Evolutionary conservation across 2,797 vertebrate genomes (phyloP).

Genomic region (Mastacembelus armatus): DNA sequence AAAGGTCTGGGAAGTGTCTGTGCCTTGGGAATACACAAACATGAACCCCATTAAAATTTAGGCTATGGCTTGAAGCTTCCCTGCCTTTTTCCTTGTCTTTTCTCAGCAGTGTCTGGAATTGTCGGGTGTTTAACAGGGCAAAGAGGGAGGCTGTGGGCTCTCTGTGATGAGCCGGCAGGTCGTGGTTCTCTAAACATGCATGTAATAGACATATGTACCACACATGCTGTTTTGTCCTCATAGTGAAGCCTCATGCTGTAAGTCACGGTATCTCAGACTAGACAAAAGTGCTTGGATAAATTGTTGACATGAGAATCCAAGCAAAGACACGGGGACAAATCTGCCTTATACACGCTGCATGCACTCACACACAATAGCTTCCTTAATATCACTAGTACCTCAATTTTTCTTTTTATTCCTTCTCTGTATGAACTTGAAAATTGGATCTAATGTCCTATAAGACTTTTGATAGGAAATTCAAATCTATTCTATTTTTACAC

Average conservation of each 20-base stretch:
- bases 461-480: constrained; percentile 14
- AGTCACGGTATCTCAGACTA: constrained; percentile 28
- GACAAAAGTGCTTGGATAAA: constrained; percentile 18
- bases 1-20: constrained; percentile 36
- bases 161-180: constrained; percentile 27
- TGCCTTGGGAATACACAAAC: constrained; percentile 36
- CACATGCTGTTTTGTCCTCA: constrained; percentile 31
- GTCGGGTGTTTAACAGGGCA: constrained; percentile 9
- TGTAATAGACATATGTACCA: constrained; percentile 1
- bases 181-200: constrained; percentile 13
- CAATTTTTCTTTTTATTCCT: constrained; percentile 1
- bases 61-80: constrained; percentile 35
- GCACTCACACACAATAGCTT: neutral
- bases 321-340: neutral
- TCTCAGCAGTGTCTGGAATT: constrained; percentile 9
- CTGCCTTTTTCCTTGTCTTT: constrained; percentile 18
- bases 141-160: constrained; percentile 26
- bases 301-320: constrained; percentile 8
- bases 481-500: constrained; percentile 12
- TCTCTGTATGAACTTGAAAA: constrained; percentile 5
- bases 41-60: constrained; percentile 45
- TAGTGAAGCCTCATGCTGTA: constrained; percentile 12
- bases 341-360: neutral
- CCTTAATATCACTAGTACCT: neutral
- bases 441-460: neutral